Evolutionary conservation across 2,113 vertebrate genomes (phyloP).

Genomic region (Pelecanus crispus): DNA sequence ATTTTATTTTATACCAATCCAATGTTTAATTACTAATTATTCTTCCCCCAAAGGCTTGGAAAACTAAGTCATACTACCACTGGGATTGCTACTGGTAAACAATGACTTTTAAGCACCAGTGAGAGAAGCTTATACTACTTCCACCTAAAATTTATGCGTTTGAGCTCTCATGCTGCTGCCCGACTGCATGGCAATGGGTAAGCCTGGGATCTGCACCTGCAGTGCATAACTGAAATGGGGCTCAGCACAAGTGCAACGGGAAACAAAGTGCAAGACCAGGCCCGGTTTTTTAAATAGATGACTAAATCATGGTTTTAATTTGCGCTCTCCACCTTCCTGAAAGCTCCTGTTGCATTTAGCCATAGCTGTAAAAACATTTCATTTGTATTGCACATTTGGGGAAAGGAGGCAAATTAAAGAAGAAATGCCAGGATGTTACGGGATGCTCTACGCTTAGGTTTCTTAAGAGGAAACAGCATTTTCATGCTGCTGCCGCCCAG

Average conservation of each 20-base stretch:
- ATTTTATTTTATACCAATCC: not conserved
- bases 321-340: not conserved
- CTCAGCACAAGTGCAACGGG: not conserved
- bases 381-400: not conserved
- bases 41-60: not conserved
- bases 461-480: not conserved
- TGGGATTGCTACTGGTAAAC: not conserved
- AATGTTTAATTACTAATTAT: not conserved
- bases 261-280: not conserved
- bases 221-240: not conserved
- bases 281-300: fast-evolving
- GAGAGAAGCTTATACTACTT: not conserved
- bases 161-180: not conserved
- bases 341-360: not conserved
- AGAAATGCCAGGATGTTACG: not conserved
- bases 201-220: not conserved
- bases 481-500: not conserved
- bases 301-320: not conserved
- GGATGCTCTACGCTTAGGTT: not conserved
- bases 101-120: not conserved
- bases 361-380: not conserved
- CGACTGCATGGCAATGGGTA: not conserved
- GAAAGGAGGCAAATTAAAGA: not conserved
- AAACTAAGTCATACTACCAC: not conserved
- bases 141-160: not conserved